These are phyloP conservation scores for Stramonita haemastoma DNA, from an alignment of 2,888 invertebrate species.

Conservation along the genomic window DNA sequence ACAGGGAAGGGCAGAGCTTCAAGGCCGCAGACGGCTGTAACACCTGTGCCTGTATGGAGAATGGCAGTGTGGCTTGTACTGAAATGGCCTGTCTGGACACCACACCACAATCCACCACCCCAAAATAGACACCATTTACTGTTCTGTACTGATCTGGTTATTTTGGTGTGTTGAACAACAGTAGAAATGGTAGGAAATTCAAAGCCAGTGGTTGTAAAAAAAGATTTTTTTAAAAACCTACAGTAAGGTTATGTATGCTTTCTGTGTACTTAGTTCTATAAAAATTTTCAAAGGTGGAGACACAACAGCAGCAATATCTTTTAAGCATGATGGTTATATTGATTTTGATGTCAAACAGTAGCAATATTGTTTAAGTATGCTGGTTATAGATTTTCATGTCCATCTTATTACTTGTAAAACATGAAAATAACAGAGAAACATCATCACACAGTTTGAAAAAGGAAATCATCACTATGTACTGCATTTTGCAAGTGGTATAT, in stretches of 20 bases:
- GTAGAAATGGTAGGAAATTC: background rate
- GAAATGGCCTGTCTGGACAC: slow-evolving; percentile 8
- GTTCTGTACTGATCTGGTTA: background rate
- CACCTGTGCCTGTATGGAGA: slow-evolving; percentile 29
- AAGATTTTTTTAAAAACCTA: background rate
- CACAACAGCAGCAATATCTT: too few relatives aligned
- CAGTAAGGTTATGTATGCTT: background rate
- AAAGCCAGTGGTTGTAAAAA: background rate
- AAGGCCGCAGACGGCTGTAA: slow-evolving; percentile 39
- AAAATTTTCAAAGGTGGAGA: too few relatives aligned
- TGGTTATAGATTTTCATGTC: too few relatives aligned
- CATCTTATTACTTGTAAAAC: too few relatives aligned
- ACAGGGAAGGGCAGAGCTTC: slow-evolving; percentile 11
- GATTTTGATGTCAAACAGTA: too few relatives aligned
- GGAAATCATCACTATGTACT: too few relatives aligned
- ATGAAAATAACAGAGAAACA: too few relatives aligned
- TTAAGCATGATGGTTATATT: too few relatives aligned
- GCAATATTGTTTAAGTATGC: too few relatives aligned
- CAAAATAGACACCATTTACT: background rate
- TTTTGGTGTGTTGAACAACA: background rate
- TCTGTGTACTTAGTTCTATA: background rate
- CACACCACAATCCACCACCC: background rate
- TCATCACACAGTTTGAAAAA: too few relatives aligned
- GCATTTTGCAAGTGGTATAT: too few relatives aligned
- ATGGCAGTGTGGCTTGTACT: slow-evolving; percentile 22